Base-by-base conservation (phyloP, 2,888 invertebrate genomes). In the Heliconius aoede region DNA sequence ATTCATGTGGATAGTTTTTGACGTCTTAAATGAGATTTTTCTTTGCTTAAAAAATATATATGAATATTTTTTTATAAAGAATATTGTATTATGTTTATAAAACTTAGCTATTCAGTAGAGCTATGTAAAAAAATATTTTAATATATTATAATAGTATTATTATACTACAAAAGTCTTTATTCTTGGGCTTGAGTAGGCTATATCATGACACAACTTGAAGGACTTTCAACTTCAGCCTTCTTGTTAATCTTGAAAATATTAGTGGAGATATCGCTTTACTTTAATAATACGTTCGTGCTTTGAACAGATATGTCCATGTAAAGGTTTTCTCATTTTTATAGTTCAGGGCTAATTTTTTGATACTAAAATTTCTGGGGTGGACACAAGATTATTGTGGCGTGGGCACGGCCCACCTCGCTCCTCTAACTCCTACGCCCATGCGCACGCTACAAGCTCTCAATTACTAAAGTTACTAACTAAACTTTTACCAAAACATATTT, bases 131-230 rank as follows among this genome's bases (percentile, higher is more conserved):
- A 51, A 21, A 51, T 8, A n/a, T 51, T 21, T 1, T 51, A 21
- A 51, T 21, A 21, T 21, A 51, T 58, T 24, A 11, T 24, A 51
- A 18, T 60, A 13, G 13, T 24, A 60, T 13, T 26, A 60, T 24
- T 13, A 11, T 60, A 26, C 5, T 30, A 30, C 21, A n/a, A 55
- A 8, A n/a, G 15, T n/a, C 21, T n/a, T 58, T 71, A n/a, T 30
- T 30, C 55, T 69, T 69, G 15, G 55, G n/a, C 55, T 55, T n/a
- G 8, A 51, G 24, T 30, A 55, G 21, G 55, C n/a, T n/a, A n/a
- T 55, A 69, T n/a, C 13, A 68, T 51, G 68, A 69, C 30, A 24
- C 24, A 55, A 55, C 32, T 69, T 32, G n/a, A 69, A 69, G 69
- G 18, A 69, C 55, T 30, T 30, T 28, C 32, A 30, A 69, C 51